Evolutionary conservation across 2,888 invertebrate species (phyloP).

Genomic region (Synergus gifuensis): DNA sequence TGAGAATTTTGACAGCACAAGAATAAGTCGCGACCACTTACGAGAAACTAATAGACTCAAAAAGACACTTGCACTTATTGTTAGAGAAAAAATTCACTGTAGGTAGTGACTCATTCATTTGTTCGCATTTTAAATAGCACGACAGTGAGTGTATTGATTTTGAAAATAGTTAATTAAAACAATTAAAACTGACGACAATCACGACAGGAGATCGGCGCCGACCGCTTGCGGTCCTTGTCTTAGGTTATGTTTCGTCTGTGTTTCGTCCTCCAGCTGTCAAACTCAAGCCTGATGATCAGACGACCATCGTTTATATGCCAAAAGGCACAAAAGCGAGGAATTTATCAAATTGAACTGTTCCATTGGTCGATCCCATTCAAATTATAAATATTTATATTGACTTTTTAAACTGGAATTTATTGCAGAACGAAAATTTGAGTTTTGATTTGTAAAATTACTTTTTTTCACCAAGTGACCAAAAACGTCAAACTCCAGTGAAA

Average conservation of each 20-base stretch:
- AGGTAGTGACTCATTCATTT: slow-evolving; percentile 24
- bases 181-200: slow-evolving; percentile 55
- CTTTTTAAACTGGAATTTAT: background rate
- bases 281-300: background rate
- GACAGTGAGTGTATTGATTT: slow-evolving; percentile 47
- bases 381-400: too few relatives aligned
- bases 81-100: background rate
- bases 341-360: background rate
- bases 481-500: background rate
- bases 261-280: slow-evolving; percentile 26
- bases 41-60: background rate
- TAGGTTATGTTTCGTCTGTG: slow-evolving; percentile 29
- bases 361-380: background rate
- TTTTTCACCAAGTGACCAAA: background rate
- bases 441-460: background rate
- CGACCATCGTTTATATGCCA: background rate
- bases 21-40: slow-evolving; percentile 1
- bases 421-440: background rate
- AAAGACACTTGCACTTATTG: background rate
- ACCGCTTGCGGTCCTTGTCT: slow-evolving; percentile 28
- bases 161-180: slow-evolving; percentile 53
- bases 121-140: background rate
- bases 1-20: slow-evolving; percentile 37
- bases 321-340: background rate
- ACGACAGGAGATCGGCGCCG: slow-evolving; percentile 54